These are phyloP conservation scores for Argyresthia goedartella DNA, from an alignment of 2,888 invertebrate genomes.

Conservation along the genomic window DNA sequence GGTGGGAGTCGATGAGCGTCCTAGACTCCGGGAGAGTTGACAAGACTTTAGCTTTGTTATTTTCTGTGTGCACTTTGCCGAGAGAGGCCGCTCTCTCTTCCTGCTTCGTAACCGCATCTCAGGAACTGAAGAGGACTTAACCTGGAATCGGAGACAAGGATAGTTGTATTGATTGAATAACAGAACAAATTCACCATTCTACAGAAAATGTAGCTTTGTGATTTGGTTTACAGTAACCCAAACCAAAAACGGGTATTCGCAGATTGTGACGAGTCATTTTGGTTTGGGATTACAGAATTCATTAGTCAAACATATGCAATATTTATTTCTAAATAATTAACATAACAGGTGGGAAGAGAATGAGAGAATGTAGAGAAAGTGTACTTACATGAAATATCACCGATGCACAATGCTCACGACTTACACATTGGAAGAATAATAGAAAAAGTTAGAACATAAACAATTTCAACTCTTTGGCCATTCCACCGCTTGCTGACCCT, in stretches of 20 bases:
- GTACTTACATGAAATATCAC: neutral
- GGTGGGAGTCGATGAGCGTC: conserved; percentile 30
- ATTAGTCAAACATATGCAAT: too few relatives aligned
- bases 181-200: too few relatives aligned
- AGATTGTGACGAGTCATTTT: too few relatives aligned
- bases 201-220: too few relatives aligned
- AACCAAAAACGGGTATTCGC: too few relatives aligned
- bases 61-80: conserved; percentile 40
- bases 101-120: conserved; percentile 79
- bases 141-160: too few relatives aligned
- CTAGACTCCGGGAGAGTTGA: conserved; percentile 27
- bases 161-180: too few relatives aligned
- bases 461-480: neutral
- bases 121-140: conserved; percentile 16
- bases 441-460: neutral
- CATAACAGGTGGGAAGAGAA: too few relatives aligned
- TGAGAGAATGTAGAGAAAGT: too few relatives aligned
- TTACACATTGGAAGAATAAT: neutral
- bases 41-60: conserved; percentile 38
- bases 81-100: conserved; percentile 72
- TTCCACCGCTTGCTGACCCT: conserved; percentile 14
- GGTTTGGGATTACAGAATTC: too few relatives aligned
- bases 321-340: too few relatives aligned
- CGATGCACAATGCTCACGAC: neutral
- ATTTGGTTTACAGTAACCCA: too few relatives aligned